These are phyloP conservation scores for Tragelaphus strepsiceros DNA, from an alignment of 2,113 vertebrate species.

Conservation along the genomic window DNA sequence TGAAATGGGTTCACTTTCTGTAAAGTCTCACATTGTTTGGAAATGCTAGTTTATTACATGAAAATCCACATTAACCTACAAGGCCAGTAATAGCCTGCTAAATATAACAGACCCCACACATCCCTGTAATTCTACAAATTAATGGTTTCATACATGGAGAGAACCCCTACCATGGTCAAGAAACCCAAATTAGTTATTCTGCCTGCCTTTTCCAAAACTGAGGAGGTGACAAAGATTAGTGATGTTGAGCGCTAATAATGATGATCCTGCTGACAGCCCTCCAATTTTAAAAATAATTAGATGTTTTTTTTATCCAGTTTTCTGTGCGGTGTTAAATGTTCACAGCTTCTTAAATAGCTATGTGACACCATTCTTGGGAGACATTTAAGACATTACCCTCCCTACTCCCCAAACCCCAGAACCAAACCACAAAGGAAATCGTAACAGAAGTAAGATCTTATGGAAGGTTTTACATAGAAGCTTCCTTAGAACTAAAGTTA, in stretches of 20 bases:
- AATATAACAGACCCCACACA: constrained; percentile 40
- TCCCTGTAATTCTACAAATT: constrained; percentile 61
- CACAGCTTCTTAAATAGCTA: constrained; percentile 20
- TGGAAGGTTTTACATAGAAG: not conserved
- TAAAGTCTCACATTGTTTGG: constrained; percentile 22
- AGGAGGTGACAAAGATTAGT: not conserved
- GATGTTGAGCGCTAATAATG: not conserved
- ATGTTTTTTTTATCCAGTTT: constrained; percentile 4
- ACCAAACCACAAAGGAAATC: constrained; percentile 36
- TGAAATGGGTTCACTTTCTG: not conserved
- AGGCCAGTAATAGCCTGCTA: constrained; percentile 47
- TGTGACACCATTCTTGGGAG: not conserved
- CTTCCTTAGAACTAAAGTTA: constrained; percentile 21
- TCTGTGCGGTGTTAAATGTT: constrained; percentile 13
- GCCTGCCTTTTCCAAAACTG: constrained; percentile 1
- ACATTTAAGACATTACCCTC: not conserved
- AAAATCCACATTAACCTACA: constrained; percentile 11
- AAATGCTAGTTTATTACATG: constrained; percentile 41
- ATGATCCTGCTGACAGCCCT: constrained; percentile 6
- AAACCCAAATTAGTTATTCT: constrained; percentile 42
- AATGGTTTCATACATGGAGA: constrained; percentile 33
- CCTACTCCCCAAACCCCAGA: not conserved
- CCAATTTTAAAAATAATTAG: constrained; percentile 48
- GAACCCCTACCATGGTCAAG: constrained; percentile 18
- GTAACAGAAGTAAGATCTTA: constrained; percentile 9